These are phyloP conservation scores for Dicranocentrus wangi DNA, from an alignment of 2,888 invertebrate genomes.

Conservation along the genomic window DNA sequence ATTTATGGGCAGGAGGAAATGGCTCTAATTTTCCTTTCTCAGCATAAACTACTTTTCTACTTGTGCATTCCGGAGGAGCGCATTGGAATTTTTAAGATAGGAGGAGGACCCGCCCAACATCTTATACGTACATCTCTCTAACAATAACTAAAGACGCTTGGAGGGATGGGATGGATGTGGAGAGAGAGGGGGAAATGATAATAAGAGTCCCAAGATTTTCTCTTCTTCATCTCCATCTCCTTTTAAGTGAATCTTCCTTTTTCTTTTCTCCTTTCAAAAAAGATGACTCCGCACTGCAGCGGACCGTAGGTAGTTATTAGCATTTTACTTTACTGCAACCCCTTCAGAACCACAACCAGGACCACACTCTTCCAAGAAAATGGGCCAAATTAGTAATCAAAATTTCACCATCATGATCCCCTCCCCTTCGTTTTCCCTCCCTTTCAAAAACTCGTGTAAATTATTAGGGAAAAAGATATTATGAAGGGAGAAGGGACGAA, in stretches of 20 bases:
- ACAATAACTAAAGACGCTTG: too few relatives aligned
- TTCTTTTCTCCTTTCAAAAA: too few relatives aligned
- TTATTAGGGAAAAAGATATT: constrained; percentile 1
- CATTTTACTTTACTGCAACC: neutral
- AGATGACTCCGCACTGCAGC: constrained; percentile 22
- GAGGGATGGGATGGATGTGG: constrained; percentile 6
- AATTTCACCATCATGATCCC: constrained; percentile 12
- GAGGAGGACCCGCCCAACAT: too few relatives aligned
- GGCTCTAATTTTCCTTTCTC: too few relatives aligned
- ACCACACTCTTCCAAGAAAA: constrained; percentile 16
- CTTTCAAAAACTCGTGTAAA: neutral
- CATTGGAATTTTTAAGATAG: too few relatives aligned
- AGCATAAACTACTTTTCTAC: too few relatives aligned
- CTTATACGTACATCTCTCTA: too few relatives aligned
- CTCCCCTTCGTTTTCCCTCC: neutral
- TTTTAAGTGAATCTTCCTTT: neutral
- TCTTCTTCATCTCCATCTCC: neutral
- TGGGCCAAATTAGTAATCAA: constrained; percentile 47
- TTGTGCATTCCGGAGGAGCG: too few relatives aligned
- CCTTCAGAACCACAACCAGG: neutral
- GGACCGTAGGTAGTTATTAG: neutral
- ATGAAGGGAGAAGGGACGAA: too few relatives aligned
- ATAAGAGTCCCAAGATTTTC: neutral
- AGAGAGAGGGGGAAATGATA: neutral
- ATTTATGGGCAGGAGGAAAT: too few relatives aligned